phyloP scores from a whole-genome alignment of 2,797 vertebrate genomes.

The Hoplostethus atlanticus region DNA sequence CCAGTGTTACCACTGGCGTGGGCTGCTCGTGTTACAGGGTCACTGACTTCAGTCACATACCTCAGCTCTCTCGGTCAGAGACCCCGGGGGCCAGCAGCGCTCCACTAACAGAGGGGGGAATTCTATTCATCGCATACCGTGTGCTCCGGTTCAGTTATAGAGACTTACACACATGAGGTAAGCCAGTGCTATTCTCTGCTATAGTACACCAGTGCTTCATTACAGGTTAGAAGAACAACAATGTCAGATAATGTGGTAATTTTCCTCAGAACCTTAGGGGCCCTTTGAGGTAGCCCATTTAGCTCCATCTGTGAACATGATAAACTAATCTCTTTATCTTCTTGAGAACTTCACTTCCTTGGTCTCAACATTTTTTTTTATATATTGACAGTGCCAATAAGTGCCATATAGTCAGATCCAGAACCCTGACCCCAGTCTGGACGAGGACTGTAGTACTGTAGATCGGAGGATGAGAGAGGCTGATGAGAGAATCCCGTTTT shows the following conservation, averaged over 20 bases:
- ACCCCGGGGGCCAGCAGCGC: constrained; percentile 45
- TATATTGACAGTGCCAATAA: constrained; percentile 23
- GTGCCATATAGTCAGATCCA: constrained; percentile 26
- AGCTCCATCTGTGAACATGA: constrained; percentile 1
- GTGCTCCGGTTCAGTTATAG: constrained; percentile 18
- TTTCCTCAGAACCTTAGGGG: neutral
- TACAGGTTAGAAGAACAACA: constrained; percentile 1
- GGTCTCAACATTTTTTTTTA: neutral
- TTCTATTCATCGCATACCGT: constrained; percentile 43
- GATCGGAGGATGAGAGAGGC: constrained; percentile 23
- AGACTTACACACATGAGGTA: neutral
- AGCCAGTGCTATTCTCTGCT: constrained; percentile 18
- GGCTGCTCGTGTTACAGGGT: constrained; percentile 82
- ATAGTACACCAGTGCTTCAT: neutral
- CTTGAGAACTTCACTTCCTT: neutral
- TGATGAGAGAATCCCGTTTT: constrained; percentile 34
- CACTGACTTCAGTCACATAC: constrained; percentile 78
- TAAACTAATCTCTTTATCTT: neutral
- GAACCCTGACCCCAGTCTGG: constrained; percentile 21
- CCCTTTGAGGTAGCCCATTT: constrained; percentile 11
- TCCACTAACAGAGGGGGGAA: constrained; percentile 36
- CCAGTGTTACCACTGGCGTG: constrained; percentile 65
- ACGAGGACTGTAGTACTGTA: constrained; percentile 13
- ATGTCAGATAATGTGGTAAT: constrained; percentile 28
- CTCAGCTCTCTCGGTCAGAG: constrained; percentile 57